These are phyloP conservation scores for Argyresthia goedartella DNA, from an alignment of 2,888 invertebrate species.

Conservation along the genomic window DNA sequence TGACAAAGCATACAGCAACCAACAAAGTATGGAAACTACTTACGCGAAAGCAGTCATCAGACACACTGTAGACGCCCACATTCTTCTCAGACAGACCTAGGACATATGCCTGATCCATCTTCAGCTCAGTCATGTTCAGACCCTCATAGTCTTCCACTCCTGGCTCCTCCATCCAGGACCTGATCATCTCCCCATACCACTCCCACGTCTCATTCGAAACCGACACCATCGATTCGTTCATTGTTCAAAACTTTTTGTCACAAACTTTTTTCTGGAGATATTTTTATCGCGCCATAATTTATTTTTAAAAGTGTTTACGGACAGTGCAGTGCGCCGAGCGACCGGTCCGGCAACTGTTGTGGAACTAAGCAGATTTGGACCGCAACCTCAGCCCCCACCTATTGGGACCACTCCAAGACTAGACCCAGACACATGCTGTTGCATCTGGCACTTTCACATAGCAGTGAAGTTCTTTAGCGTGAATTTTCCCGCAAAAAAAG, in stretches of 20 bases:
- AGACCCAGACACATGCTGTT: too few species aligned
- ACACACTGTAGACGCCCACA: slow-evolving; percentile 74
- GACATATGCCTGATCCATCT: slow-evolving; percentile 77
- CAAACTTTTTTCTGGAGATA: neutral
- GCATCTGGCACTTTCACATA: too few species aligned
- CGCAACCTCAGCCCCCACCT: too few species aligned
- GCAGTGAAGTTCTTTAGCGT: too few species aligned
- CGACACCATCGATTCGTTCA: slow-evolving; percentile 37
- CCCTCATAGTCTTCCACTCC: slow-evolving; percentile 58
- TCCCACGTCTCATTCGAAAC: slow-evolving; percentile 44
- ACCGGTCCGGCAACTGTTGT: too few species aligned
- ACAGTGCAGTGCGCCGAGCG: too few species aligned
- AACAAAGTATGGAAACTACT: slow-evolving; percentile 30
- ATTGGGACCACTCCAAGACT: too few species aligned
- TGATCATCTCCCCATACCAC: slow-evolving; percentile 51
- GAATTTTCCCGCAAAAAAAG: too few species aligned
- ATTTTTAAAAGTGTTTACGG: too few species aligned
- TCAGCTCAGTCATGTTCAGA: slow-evolving; percentile 68
- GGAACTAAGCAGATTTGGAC: too few species aligned
- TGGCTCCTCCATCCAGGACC: slow-evolving; percentile 72
- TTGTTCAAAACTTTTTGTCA: slow-evolving; percentile 13
- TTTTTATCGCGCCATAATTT: too few species aligned
- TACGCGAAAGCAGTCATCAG: slow-evolving; percentile 79
- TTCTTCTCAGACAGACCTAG: slow-evolving; percentile 40
- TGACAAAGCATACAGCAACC: too few species aligned